phyloP scores from a whole-genome alignment of 2,113 vertebrate species.

The Podarcis muralis region DNA sequence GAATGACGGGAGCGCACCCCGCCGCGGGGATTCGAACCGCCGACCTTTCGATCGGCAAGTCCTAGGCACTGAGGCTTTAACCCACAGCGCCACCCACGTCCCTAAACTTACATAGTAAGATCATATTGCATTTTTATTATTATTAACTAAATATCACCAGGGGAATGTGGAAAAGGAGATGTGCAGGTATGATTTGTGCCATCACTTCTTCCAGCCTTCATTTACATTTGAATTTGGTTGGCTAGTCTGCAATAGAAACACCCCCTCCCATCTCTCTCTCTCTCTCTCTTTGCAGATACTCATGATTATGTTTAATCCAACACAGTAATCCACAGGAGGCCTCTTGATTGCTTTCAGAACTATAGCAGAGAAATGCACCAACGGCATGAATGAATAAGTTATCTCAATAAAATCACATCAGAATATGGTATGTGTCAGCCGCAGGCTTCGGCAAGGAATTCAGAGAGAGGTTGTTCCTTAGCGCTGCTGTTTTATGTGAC shows the following conservation, averaged over 20 bases:
- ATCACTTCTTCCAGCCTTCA: neutral
- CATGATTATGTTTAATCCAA: constrained; percentile 35
- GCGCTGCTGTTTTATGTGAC: neutral
- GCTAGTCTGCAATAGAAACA: neutral
- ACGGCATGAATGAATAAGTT: constrained; percentile 38
- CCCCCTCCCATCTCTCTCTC: neutral
- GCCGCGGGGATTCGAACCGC: too few species aligned
- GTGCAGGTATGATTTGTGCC: neutral
- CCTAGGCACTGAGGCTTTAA: too few species aligned
- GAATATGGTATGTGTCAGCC: neutral
- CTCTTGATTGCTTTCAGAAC: constrained; percentile 32
- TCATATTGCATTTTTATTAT: too few species aligned
- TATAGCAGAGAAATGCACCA: constrained; percentile 27
- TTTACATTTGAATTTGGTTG: constrained; percentile 27
- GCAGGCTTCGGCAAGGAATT: constrained; percentile 29
- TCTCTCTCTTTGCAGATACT: neutral
- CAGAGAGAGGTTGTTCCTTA: constrained; percentile 6
- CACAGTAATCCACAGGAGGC: neutral
- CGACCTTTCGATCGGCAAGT: too few species aligned
- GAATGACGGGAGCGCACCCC: too few species aligned
- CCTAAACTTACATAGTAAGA: too few species aligned
- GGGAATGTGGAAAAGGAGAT: too few species aligned
- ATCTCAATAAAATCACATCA: constrained; percentile 30
- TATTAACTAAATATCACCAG: too few species aligned
- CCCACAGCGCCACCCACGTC: too few species aligned